Base-by-base conservation (phyloP, 2,797 vertebrate genomes). In the Gambelia wislizenii region DNA sequence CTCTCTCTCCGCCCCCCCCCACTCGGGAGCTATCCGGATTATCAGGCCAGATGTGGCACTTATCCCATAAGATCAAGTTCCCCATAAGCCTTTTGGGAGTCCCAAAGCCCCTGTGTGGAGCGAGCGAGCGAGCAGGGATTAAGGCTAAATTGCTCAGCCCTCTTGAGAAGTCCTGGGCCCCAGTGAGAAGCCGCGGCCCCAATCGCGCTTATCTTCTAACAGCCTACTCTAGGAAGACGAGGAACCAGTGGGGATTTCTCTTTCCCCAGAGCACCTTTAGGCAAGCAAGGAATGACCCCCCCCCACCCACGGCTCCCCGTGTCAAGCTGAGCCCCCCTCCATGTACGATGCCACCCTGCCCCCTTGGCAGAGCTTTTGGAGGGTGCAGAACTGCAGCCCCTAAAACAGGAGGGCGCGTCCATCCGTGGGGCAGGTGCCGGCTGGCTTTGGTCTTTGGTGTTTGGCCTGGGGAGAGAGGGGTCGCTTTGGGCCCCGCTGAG, bases 21-120 rank as follows among this genome's bases (percentile, higher is more conserved):
- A 25, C 36, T 75, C 64, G 30, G 84, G 84, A 77, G 56, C 30
- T 14, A 13, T 59, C 39, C 2, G 74, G 74, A 86, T 86, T 86
- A 86, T 61, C 84, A 33, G n/a, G 56, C 54, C 84, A 64, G 84
- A 86, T 77, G 54, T 47, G 74, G 56, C 74, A 86, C 75, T 86
- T 77, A 33, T 44, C 74, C 42, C 30, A 64, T 49, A 22, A 64
- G 84, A 59, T 88, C 87, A 64, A 39, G 44, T 76, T 83, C 20
- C 33, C 6, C 18, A 39, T 67, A 52, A 83, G 42, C 54, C 79
- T 59, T 61, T 70, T 70, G 85, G 86, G 87, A 76, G n/a, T 75
- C 72, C 14, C 18, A 80, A 39, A 69, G 36, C 14, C 64, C n/a
- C 36, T 39, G 54, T 22, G 33, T 74, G 74, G 39, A 44, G 56